Percentiles rank a stretch among this genome's conserved stretches.
These are phyloP conservation scores for Laticauda laticaudata DNA, from an alignment of 2,113 vertebrate genomes.

Conservation along the genomic window DNA sequence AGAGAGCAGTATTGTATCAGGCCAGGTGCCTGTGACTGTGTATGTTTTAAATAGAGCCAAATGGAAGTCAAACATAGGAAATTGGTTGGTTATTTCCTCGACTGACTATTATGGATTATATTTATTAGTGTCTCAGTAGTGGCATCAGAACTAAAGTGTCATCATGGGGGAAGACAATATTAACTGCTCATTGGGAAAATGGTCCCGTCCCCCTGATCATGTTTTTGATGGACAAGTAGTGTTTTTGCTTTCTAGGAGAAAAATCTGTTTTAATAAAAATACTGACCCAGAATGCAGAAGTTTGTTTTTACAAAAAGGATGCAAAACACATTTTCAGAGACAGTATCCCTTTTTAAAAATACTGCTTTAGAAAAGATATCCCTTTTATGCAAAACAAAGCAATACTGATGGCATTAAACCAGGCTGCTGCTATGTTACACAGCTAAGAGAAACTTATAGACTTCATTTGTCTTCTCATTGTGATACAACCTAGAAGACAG, in stretches of 20 bases:
- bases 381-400: not conserved
- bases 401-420: not conserved
- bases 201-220: not conserved
- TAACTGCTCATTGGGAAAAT: conserved; percentile 7
- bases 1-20: not conserved
- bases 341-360: too few relatives aligned
- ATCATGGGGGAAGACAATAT: not conserved
- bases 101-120: not conserved
- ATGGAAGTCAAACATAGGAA: conserved; percentile 11
- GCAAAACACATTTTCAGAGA: not conserved
- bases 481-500: not conserved
- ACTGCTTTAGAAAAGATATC: too few relatives aligned
- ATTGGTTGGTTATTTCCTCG: conserved; percentile 27
- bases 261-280: conserved; percentile 7
- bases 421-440: not conserved
- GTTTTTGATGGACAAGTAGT: not conserved
- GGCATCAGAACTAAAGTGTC: conserved; percentile 8
- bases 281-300: not conserved
- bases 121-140: conserved; percentile 18
- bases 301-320: not conserved
- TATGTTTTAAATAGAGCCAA: not conserved
- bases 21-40: not conserved
- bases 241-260: conserved; percentile 3
- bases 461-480: not conserved
- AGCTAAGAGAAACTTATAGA: not conserved